Base-by-base conservation (phyloP, 2,113 vertebrate species). In the Hippocampus abdominalis region DNA sequence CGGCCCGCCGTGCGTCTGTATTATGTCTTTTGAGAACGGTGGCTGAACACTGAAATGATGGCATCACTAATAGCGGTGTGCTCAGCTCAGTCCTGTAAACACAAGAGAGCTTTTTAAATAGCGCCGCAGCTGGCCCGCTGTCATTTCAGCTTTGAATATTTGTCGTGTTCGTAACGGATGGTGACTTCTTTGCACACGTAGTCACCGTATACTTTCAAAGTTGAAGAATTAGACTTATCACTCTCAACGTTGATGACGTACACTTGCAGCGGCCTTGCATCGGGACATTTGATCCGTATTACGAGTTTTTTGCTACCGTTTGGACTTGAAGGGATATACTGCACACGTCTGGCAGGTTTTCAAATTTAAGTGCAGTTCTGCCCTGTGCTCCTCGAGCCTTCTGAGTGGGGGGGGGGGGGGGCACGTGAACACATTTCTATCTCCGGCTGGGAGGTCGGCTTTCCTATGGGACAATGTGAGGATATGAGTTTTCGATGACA, bases 401-500 rank as follows among this genome's bases (percentile, higher is more conserved):
- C 32, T 6, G 29, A 32, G 29, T 20, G 29, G 29, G 15, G 29
- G 61, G 12, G n/a, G 4, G 23, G 12, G 9, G 56, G 72, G 75
- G 69, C 48, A 69, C 68, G 36, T 1, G 16, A 69, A 61, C 0
- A 63, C 78, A 81, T 86, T 81, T 79, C 81, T 68, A 80, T 81
- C 74, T 86, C 60, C 77, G 89, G 81, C 88, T 87, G 84, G 80
- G 80, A 88, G 82, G 82, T 89, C 86, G 73, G 84, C 83, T 76
- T 91, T 87, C 88, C 91, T 89, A 79, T 71, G 88, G 89, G 88
- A 91, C 89, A 92, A 91, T 92, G 87, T 77, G 81, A 92, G 89
- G 91, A 92, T 92, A 86, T 91, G 91, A 91, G 76, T 85, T 84
- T 85, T 88, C 86, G 90, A 92, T 92, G 87, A 88, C 84, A 86